phyloP scores from a whole-genome alignment of 2,797 vertebrate genomes.

The Lemur catta region DNA sequence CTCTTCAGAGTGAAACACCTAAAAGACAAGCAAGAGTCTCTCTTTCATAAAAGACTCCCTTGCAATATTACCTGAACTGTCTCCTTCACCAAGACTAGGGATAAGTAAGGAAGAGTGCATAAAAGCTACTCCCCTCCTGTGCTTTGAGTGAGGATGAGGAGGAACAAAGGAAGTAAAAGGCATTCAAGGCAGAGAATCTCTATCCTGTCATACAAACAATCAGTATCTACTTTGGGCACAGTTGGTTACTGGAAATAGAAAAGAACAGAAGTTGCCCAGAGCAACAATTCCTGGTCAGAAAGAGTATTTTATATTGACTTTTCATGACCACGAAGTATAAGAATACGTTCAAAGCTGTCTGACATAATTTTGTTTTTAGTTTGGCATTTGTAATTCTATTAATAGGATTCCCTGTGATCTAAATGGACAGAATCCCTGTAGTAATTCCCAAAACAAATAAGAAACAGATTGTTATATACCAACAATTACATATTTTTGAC shows the following conservation, averaged over 20 bases:
- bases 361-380: neutral
- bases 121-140: neutral
- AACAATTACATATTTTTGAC: neutral
- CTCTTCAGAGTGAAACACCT: neutral
- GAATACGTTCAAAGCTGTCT: neutral
- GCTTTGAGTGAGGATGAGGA: neutral
- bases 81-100: neutral
- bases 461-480: neutral
- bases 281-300: neutral
- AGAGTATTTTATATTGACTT: neutral
- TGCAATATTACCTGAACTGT: neutral
- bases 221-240: neutral
- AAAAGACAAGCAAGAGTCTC: neutral
- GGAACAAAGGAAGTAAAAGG: neutral
- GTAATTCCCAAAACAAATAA: constrained; percentile 13
- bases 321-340: neutral
- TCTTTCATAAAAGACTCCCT: neutral
- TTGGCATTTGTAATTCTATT: neutral
- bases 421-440: neutral
- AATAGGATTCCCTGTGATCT: neutral
- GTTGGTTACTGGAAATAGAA: neutral
- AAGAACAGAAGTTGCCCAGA: neutral
- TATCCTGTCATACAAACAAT: neutral
- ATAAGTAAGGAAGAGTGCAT: neutral
- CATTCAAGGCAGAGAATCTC: neutral